Base-by-base conservation (phyloP, 2,797 vertebrate species). In the Muscicapa comitata region DNA sequence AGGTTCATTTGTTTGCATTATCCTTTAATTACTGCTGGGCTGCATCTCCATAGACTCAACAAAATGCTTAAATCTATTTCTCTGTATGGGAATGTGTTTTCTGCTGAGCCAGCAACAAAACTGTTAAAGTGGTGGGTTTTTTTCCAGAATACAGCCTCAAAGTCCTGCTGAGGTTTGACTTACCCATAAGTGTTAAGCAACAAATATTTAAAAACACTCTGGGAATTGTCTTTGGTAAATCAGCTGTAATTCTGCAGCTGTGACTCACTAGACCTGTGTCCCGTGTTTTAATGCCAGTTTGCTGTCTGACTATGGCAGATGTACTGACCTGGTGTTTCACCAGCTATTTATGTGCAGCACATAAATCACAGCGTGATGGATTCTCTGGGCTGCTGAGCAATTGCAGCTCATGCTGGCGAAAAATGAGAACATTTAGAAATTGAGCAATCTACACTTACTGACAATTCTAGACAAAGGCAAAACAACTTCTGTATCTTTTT, bases 171-270 rank as follows among this genome's bases (percentile, higher is more conserved):
- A 28, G 35, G 25, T 50, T 92, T 88, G 40, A 73, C 78, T 74
- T 76, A 86, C 33, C 13, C 42, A 28, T 62, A 86, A 66, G n/a
- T 35, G 53, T 89, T 89, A 78, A 94, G 71, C 50, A 91, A 74
- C 38, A 58, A 75, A 57, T 87, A 90, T 86, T 93, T 92, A 18
- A 89, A 91, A 95, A 66, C 29, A 90, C 63, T 76, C 11, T 74
- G 54, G 70, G 79, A 84, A 82, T 83, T 94, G 31, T 85, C 17
- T 59, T 45, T 8, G 5, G 59, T 61, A 85, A 86, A 91, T 74
- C 72, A 72, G 42, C 65, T 88, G 82, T 68, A 80, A 88, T 87
- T 90, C 31, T 85, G 63, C 67, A 92, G 68, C 84, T 86, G 66
- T 87, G 57, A 54, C 80, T 66, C 70, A 33, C 83, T 21, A 83